Base-by-base conservation (phyloP, 2,113 vertebrate species). In the Hirundichthys speculiger region DNA sequence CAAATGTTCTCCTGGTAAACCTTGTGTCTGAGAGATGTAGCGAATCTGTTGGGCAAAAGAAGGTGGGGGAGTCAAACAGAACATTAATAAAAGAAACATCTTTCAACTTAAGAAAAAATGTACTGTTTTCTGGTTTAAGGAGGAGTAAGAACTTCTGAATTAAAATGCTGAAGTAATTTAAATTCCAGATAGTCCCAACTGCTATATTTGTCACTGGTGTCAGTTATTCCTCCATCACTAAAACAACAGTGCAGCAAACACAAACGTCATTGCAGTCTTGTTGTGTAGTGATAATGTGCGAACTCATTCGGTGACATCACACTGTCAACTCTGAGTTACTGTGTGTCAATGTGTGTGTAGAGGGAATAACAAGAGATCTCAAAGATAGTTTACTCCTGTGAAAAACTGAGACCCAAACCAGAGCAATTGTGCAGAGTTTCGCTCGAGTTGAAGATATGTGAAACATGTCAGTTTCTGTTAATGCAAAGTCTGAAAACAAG, bases 1-100 rank as follows among this genome's bases (percentile, higher is more conserved):
- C 79, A 98, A 89, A 75, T 96, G 95, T 62, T 98, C 96, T 82
- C 93, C 95, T 16, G 96, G 97, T 74, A 95, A 93, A 76, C 98
- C 97, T 94, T 99, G 98, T 52, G 97, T 99, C 93, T 99, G 97
- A 67, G 97, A 99, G 92, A 99, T 98, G 90, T 97, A 99, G 92
- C 98, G 96, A 91, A 99, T 98, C 98, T 99, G 91, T 70, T 46
- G 48, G 40, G 64, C 25, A 73, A 9, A 19, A 40, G 41, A 16
- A 27, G 24, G 30, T 3, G 20, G 27, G 38, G 30, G 10, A 4
- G 18, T 3, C 10, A 59, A 50, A 40, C 34, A 5, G 63, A 13
- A 19, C 11, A 27, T 62, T 2, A 63, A 55, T 11, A 51, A 4
- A 64, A 14, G 2, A 40, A 48, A 64, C 4, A 40, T 24, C 5